Evolutionary conservation across 2,888 invertebrate species (phyloP).

Genomic region (Eudasyphora cyanicolor): DNA sequence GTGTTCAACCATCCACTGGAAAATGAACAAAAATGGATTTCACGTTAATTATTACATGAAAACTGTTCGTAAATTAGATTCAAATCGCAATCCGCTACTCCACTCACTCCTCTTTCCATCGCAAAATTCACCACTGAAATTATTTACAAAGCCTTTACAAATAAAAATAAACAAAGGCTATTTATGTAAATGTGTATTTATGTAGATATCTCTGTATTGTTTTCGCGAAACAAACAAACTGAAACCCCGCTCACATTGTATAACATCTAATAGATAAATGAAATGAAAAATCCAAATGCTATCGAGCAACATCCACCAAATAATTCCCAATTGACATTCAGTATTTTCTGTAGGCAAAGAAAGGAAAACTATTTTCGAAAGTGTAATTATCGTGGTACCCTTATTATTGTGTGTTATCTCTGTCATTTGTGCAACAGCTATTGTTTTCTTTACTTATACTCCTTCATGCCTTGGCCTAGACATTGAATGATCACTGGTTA

Average conservation of each 20-base stretch:
- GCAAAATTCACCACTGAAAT: neutral
- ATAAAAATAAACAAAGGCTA: neutral
- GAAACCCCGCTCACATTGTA: too few relatives aligned
- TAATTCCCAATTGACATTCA: neutral
- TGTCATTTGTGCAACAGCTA: neutral
- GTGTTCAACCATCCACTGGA: constrained; percentile 7
- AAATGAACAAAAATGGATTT: constrained; percentile 16
- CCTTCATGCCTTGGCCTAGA: neutral
- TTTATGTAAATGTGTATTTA: too few relatives aligned
- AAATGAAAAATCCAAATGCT: neutral
- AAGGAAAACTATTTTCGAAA: neutral
- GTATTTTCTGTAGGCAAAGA: neutral
- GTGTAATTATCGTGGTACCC: neutral
- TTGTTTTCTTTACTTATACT: neutral
- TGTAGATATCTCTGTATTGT: neutral
- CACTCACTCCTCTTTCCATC: neutral
- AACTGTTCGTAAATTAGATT: constrained; percentile 1
- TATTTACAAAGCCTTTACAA: neutral
- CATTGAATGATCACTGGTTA: neutral
- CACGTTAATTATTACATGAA: constrained; percentile 24
- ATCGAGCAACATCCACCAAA: neutral
- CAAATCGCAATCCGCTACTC: neutral
- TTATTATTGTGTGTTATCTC: neutral
- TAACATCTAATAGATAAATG: neutral
- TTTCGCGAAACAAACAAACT: constrained; percentile 4